These are phyloP conservation scores for Pristionchus arcanus DNA, from an alignment of 2,888 invertebrate genomes.

Conservation along the genomic window DNA sequence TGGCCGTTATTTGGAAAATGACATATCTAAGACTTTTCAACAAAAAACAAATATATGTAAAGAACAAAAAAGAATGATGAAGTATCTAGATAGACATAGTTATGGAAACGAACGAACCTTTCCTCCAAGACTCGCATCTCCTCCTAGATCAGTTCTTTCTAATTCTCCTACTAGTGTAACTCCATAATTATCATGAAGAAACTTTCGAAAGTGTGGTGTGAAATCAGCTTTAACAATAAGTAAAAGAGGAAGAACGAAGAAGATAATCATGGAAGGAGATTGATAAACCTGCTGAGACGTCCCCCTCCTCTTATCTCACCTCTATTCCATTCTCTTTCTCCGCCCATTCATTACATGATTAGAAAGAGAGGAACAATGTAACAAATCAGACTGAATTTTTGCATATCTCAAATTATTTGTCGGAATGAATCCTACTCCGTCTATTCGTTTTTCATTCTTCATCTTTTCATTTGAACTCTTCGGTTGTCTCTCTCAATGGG, in stretches of 20 bases:
- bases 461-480: neutral
- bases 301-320: conserved; percentile 15
- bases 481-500: neutral
- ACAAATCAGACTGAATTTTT: neutral
- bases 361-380: neutral
- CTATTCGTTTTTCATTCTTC: neutral
- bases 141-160: conserved; percentile 75
- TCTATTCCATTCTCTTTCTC: neutral
- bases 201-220: conserved; percentile 70
- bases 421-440: neutral
- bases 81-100: neutral
- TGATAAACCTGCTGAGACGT: conserved; percentile 36
- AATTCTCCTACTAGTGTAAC: conserved; percentile 69
- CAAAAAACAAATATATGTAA: neutral
- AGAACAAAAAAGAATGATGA: neutral
- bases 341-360: neutral
- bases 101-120: conserved; percentile 57
- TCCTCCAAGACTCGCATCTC: conserved; percentile 75
- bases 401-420: neutral
- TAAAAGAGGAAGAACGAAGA: neutral
- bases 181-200: conserved; percentile 73
- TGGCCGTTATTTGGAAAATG: neutral
- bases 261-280: conserved; percentile 2
- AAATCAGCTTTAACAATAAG: conserved; percentile 61
- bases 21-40: neutral